Conservation (phyloP, 2,797 vertebrate species). For the Artibeus lituratus region DNA sequence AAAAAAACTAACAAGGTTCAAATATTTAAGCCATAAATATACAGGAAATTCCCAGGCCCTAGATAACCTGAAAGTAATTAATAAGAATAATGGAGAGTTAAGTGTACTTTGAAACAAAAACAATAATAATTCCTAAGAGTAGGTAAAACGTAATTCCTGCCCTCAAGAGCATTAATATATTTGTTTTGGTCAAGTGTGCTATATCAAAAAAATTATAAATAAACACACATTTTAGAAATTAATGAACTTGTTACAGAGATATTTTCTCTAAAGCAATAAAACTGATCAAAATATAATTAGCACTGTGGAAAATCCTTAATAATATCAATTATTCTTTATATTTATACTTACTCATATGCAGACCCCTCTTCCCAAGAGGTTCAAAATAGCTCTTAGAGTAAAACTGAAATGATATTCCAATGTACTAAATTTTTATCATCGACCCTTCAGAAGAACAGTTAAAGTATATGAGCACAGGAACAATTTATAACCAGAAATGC, state of each 20-base stretch:
- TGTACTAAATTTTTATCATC: background rate
- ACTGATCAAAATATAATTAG: background rate
- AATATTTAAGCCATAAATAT: background rate
- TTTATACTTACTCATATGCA: background rate
- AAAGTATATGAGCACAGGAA: background rate
- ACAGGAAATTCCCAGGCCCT: background rate
- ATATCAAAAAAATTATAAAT: background rate
- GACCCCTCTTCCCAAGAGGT: background rate
- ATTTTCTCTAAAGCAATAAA: constrained; percentile 24
- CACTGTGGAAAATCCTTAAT: background rate
- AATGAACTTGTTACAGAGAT: background rate
- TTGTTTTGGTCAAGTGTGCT: background rate
- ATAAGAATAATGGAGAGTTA: background rate
- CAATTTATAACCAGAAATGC: constrained; percentile 9
- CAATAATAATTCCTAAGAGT: background rate
- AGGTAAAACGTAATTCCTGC: background rate
- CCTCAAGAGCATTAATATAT: background rate
- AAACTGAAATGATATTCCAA: background rate
- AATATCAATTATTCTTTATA: background rate
- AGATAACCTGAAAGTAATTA: background rate
- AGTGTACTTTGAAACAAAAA: background rate
- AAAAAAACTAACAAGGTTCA: background rate
- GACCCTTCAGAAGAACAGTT: background rate
- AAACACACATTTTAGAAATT: constrained; percentile 8
- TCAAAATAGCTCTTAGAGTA: constrained; percentile 1